Evolutionary conservation across 2,113 vertebrate genomes (phyloP), one percentile per base, ranked within the genome.

Genomic region (Damaliscus lunatus): DNA sequence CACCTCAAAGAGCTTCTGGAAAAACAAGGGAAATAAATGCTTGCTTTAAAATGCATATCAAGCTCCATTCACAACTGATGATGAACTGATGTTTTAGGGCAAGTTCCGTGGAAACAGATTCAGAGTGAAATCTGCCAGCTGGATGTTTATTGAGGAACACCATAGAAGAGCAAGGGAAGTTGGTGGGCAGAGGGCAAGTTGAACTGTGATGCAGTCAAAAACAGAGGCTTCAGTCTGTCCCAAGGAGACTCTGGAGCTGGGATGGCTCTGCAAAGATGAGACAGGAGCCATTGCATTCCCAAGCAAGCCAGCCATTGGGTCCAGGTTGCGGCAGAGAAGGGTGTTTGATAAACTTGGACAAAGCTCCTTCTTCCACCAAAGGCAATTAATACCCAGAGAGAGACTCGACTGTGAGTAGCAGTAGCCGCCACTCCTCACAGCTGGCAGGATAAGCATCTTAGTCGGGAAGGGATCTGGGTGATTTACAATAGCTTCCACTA

Each of bases 101-200:
- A 57, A 14, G 19, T 50, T 29, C 29, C 6, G 3, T 4, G 43
- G 16, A 36, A 60, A 64, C 36, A 88, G 36, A 29, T 48, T 40
- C 10, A 43, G 33, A 77, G 85, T 21, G 36, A 93, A 48, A 84
- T 55, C 81, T 55, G 33, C n/a, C 81, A 9, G 40, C 29, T 12
- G 36, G n/a, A 29, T 14, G 46, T 16, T 36, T 40, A 3, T 0
- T 4, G 84, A 40, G 81, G 11, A 67, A 82, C 13, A 3, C 4
- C 0, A 3, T 0, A 8, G 59, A 55, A 46, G 2, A 62, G 21
- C 0, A 0, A n/a, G 46, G 67, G 59, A 53, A 29, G 53, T 33
- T 29, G 15, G 48, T 1, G 36, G 57, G 55, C 90, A 64, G 64
- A 81, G 3, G 27, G 60, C 36, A 21, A 40, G n/a, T 0, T 12